Evolutionary conservation across 2,888 invertebrate genomes (phyloP), one percentile per base, ranked within the genome.

Genomic region (Isoperla grammatica): DNA sequence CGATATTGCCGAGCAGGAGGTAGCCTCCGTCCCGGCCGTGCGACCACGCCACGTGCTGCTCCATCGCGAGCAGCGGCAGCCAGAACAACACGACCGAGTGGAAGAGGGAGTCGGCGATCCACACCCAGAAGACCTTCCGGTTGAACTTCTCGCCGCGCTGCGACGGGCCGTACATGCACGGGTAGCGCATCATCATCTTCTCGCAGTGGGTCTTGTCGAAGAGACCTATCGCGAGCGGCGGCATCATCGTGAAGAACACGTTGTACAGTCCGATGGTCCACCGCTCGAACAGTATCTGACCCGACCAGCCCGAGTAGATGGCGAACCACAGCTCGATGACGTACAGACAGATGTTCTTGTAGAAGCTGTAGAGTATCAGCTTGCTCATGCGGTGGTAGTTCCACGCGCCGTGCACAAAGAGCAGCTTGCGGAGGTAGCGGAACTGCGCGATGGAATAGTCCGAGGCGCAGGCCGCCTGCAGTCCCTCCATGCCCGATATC

Each of bases 301-400:
- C 99, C 12, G 97, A 96, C 94, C 97, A 99, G 63, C 95, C 97
- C 60, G 95, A 95, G 74, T 94, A 90, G 68, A 97, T 90, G 48
- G 98, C 98, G 78, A 97, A 99, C 97, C 97, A 98, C 61, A 98
- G 81, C 79, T 99, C 98, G 72, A 99, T 98, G 66, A 99, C 95
- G 76, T 99, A 99, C 20, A 99, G 82, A 74, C 98, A 98, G 71
- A 99, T 97, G 78, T 99, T 99, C 78, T 99, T 99, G 81, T 99
- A 98, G 80, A 98, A 99, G 70, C 95, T 97, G 79, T 98, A 99
- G 62, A 99, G 82, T 71, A 99, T 97, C 59, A 99, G 83, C 78
- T 97, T 98, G 78, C 95, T 95, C 81, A 98, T 91, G 69, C 99
- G 84, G 61, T 90, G 90, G 78, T 98, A 97, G 78, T 96, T 98